Evolutionary conservation across 2,113 vertebrate species (phyloP), one percentile per base, ranked within the genome.

Genomic region (Seriola dumerili): DNA sequence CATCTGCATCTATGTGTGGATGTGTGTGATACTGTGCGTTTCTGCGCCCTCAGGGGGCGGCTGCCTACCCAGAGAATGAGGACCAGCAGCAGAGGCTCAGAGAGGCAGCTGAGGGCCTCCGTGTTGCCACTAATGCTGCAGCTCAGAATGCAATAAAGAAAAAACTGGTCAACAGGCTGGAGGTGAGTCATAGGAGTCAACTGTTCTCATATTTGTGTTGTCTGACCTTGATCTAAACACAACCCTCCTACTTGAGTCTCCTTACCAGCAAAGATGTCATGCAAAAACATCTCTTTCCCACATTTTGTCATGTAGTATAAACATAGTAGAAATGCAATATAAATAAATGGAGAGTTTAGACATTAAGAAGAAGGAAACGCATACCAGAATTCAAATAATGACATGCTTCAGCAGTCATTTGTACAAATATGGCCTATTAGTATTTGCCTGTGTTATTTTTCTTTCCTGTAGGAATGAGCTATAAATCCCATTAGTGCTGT

Each of bases 81-180:
- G 97, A 99, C 90, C 98, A 99, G 72, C 98, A 99, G 86, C 98
- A 99, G 91, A 95, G 97, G 72, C 94, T 99, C 50, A 94, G 98
- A 68, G 98, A 99, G 89, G 98, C 98, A 2, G 98, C 98, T 0
- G 98, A 99, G 84, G 98, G 98, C 2, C 94, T 99, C 29, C 94
- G 98, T 0, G 98, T 99, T 21, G 98, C 98, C 55, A 99, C 98
- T 57, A 99, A 99, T 0, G 97, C 98, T 0, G 98, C 98, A 0
- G 98, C 98, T 61, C 98, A 99, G 88, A 99, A 99, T 2, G 98
- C 98, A 16, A 99, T 99, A 59, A 99, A 99, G 95, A 99, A 99
- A 89, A 99, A 99, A 87, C 97, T 99, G 1, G 96, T 99, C 91
- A 99, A 96, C 94, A 95, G 98, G 84, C 93, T 99, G 79, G 98